phyloP scores from a whole-genome alignment of 2,797 vertebrate genomes.

The Gouania willdenowi region DNA sequence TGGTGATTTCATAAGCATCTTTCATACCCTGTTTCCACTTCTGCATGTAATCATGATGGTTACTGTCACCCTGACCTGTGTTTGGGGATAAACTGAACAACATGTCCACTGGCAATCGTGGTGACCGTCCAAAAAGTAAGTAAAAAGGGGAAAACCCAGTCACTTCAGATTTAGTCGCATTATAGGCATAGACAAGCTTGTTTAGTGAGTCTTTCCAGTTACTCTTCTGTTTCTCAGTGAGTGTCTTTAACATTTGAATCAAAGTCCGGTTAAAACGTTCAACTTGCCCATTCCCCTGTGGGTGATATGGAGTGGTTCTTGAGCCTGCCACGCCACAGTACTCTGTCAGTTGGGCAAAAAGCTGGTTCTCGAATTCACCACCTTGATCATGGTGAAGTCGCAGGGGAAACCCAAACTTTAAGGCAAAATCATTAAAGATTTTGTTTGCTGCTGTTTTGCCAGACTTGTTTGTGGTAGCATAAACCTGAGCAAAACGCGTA shows the following conservation, averaged over 20 bases:
- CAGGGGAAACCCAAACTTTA: neutral
- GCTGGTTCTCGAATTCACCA: neutral
- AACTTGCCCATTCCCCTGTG: slow-evolving; percentile 9
- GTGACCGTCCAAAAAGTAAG: slow-evolving; percentile 1
- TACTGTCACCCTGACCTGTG: neutral
- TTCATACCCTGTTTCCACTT: neutral
- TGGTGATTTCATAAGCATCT: neutral
- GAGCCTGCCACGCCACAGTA: neutral
- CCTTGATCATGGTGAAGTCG: neutral
- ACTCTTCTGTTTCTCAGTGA: neutral
- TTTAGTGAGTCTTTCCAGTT: neutral
- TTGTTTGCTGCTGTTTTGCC: no score
- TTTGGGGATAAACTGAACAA: neutral
- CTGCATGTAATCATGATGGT: neutral
- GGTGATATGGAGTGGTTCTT: slow-evolving; percentile 2
- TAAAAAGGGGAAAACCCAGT: slow-evolving; percentile 2
- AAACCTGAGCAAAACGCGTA: neutral
- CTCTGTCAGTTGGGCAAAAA: neutral
- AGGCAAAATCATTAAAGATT: neutral
- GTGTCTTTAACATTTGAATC: slow-evolving; percentile 18
- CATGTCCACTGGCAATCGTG: neutral
- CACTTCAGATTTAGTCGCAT: neutral
- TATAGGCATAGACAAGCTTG: neutral
- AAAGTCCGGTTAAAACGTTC: slow-evolving; percentile 2
- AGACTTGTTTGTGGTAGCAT: neutral